Conservation (phyloP, 1,140 invertebrate genomes). For the Sinella curviseta region DNA sequence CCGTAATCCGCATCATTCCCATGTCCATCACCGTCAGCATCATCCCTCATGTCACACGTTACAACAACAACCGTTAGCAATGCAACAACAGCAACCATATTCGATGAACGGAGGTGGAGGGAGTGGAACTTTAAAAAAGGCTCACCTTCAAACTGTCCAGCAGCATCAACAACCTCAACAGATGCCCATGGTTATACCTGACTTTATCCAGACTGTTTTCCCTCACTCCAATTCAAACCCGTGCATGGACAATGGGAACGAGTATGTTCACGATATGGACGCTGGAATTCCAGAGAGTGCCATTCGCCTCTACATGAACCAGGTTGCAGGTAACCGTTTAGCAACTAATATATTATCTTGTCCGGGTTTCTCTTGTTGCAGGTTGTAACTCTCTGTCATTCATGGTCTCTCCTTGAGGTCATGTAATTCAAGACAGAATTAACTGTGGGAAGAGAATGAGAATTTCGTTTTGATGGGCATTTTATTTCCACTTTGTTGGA, state of each 20-base stretch:
- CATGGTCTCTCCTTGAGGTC: not conserved
- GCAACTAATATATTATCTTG: not conserved
- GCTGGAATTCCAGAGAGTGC: constrained; percentile 26
- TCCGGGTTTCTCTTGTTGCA: not conserved
- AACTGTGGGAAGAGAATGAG: no score
- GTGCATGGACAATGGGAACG: not conserved
- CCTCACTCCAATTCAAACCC: constrained; percentile 14
- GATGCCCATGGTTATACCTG: constrained; percentile 35
- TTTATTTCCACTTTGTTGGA: no score
- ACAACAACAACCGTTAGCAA: constrained; percentile 21
- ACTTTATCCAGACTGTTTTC: constrained; percentile 29
- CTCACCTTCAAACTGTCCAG: constrained; percentile 20
- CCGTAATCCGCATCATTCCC: constrained; percentile 17
- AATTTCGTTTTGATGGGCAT: no score
- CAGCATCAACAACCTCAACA: constrained; percentile 22
- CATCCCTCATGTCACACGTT: constrained; percentile 34
- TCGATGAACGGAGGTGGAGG: not conserved
- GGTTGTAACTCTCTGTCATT: not conserved
- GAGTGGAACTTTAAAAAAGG: constrained; percentile 26
- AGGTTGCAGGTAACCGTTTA: constrained; percentile 34
- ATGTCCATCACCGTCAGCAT: constrained; percentile 32
- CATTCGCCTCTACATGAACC: constrained; percentile 47
- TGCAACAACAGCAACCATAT: not conserved
- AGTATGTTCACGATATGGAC: not conserved
- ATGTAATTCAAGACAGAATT: constrained; percentile 11